Evolutionary conservation across 2,888 invertebrate species (phyloP).

Genomic region (Drosophila recens): DNA sequence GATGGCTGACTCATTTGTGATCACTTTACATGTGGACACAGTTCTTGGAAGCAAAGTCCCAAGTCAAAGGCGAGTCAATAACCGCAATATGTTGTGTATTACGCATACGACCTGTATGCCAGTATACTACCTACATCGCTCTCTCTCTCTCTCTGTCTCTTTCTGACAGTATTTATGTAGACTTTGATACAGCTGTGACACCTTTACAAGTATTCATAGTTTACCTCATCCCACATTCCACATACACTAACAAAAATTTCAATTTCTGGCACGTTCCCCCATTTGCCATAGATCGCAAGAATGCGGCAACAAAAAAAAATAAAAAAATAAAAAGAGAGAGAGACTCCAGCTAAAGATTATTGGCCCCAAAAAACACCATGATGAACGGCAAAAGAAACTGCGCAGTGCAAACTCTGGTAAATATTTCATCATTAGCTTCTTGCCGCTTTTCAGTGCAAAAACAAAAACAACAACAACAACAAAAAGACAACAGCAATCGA

Average conservation of each 20-base stretch:
- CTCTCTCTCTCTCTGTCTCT: background rate
- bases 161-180: conserved; percentile 9
- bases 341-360: conserved; percentile 51
- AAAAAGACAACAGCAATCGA: conserved; percentile 5
- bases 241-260: conserved; percentile 36
- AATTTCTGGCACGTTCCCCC: conserved; percentile 66
- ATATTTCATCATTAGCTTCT: conserved; percentile 77
- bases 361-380: conserved; percentile 56
- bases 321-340: background rate
- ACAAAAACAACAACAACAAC: conserved; percentile 20
- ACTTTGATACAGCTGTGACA: conserved; percentile 37
- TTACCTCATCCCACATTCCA: conserved; percentile 49
- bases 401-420: conserved; percentile 68
- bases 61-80: conserved; percentile 57
- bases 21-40: conserved; percentile 42
- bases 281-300: conserved; percentile 40
- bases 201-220: conserved; percentile 31
- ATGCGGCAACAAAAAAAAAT: conserved; percentile 45
- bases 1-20: conserved; percentile 46
- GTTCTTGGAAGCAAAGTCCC: conserved; percentile 52
- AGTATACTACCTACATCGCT: background rate
- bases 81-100: conserved; percentile 54
- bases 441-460: conserved; percentile 73
- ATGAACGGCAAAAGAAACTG: conserved; percentile 55
- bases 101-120: conserved; percentile 62